Conservation (phyloP, 1,140 invertebrate species). For the Neoseiulus cucumeris region DNA sequence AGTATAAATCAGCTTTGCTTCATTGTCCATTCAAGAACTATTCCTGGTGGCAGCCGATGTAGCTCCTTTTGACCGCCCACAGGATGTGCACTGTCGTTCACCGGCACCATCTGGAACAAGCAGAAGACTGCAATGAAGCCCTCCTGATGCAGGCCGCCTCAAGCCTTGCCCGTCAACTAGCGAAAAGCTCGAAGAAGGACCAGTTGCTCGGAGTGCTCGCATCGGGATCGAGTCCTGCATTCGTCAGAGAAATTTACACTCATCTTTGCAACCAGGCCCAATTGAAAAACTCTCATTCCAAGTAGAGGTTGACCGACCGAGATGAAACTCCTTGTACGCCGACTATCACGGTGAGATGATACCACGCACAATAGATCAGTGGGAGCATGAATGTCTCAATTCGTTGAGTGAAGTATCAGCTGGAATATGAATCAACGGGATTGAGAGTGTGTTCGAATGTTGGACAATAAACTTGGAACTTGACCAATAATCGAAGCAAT, state of each 20-base stretch:
- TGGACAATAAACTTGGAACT: too few species aligned
- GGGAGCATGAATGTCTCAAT: too few species aligned
- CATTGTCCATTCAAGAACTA: not conserved
- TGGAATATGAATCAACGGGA: too few species aligned
- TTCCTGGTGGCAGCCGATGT: not conserved
- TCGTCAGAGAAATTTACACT: not conserved
- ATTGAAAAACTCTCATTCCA: too few species aligned
- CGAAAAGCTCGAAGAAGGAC: conserved; percentile 10
- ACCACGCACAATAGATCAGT: too few species aligned
- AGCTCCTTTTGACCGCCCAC: not conserved
- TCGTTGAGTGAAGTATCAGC: too few species aligned
- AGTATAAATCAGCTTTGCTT: not conserved
- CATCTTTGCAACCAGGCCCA: not conserved
- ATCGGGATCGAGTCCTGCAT: not conserved
- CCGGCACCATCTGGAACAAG: not conserved
- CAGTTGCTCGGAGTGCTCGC: not conserved
- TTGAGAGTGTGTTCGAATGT: too few species aligned
- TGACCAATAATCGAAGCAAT: too few species aligned
- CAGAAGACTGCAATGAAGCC: not conserved
- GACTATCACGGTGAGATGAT: too few species aligned
- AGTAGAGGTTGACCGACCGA: too few species aligned
- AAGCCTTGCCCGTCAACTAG: not conserved
- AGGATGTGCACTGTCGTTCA: not conserved
- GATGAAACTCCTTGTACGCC: too few species aligned
- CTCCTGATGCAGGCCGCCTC: not conserved